Conservation (phyloP, 2,888 invertebrate genomes). For the Escarpia spicata region DNA sequence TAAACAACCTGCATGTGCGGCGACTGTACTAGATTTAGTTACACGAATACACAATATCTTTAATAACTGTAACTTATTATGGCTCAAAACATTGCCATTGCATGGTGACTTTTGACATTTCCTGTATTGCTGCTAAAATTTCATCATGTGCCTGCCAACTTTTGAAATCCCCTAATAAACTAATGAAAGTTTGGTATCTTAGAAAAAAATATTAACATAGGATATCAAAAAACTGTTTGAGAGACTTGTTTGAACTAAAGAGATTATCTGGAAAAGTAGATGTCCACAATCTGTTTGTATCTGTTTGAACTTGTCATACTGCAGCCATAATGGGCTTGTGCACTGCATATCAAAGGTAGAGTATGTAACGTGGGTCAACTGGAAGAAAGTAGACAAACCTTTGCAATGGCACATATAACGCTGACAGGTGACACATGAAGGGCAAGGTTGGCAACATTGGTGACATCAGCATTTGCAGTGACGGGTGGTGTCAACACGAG, state of each 20-base stretch:
- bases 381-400: slow-evolving; percentile 29
- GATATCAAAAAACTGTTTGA: background rate
- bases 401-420: slow-evolving; percentile 28
- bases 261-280: background rate
- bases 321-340: no score
- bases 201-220: no score
- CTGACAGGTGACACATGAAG: slow-evolving; percentile 26
- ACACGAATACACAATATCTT: no score
- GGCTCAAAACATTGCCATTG: no score
- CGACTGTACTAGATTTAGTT: no score
- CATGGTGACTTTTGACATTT: no score
- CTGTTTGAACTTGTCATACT: no score
- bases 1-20: no score
- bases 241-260: background rate
- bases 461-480: slow-evolving; percentile 37
- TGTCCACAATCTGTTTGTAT: background rate
- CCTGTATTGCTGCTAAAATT: no score
- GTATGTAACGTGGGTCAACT: background rate
- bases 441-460: slow-evolving; percentile 42
- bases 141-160: no score
- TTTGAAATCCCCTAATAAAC: no score
- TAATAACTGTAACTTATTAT: no score
- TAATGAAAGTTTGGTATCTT: background rate
- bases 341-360: background rate
- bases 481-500: slow-evolving; percentile 56